Conservation (phyloP, 2,113 vertebrate genomes). For the Mesitornis unicolor region DNA sequence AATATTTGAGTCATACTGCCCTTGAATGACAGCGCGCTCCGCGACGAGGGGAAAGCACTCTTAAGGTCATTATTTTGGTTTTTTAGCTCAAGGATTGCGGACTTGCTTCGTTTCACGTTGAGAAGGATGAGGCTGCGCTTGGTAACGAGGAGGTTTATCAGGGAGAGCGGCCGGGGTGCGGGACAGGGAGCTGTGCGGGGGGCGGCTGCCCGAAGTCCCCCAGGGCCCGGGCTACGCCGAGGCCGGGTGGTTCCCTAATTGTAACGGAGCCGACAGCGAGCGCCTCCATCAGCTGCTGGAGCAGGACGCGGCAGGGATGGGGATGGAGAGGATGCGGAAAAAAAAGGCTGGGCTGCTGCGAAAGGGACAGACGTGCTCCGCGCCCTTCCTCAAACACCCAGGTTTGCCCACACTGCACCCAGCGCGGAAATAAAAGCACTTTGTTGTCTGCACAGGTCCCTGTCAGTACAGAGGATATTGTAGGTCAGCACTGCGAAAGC, state of each 20-base stretch:
- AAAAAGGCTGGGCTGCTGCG: too few species aligned
- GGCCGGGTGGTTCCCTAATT: background rate
- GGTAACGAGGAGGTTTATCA: background rate
- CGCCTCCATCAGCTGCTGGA: accelerated
- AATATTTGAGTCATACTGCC: background rate
- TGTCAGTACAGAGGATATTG: accelerated
- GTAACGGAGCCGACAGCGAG: background rate
- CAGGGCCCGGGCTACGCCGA: too few species aligned
- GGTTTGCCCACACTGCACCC: background rate
- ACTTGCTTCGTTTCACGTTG: background rate
- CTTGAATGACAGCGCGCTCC: background rate
- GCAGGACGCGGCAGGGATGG: background rate
- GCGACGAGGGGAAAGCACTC: background rate
- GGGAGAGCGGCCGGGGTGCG: background rate
- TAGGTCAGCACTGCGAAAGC: background rate
- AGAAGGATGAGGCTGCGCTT: background rate
- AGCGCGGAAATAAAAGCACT: background rate
- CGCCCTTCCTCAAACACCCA: background rate
- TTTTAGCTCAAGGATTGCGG: background rate
- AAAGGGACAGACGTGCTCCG: background rate
- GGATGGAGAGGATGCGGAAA: background rate
- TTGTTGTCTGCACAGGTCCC: background rate
- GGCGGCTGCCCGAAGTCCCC: too few species aligned
- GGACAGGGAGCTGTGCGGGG: background rate
- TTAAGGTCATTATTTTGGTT: background rate